Conservation (phyloP, 2,888 invertebrate genomes). For the Pasiphila rectangulata region DNA sequence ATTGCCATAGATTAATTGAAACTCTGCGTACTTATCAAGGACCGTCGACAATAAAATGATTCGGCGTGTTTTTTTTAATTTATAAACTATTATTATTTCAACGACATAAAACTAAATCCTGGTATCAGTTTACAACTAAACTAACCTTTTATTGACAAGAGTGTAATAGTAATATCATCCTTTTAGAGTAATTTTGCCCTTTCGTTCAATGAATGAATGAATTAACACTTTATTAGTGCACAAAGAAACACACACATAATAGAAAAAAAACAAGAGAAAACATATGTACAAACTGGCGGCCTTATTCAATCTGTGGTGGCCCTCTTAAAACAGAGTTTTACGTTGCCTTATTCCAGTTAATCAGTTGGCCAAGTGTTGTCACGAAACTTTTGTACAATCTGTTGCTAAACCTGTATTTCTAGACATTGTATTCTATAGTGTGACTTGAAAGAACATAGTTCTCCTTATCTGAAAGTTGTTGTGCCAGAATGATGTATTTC, state of each 20-base stretch:
- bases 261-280: no score
- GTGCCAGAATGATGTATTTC: constrained; percentile 2
- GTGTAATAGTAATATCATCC: neutral
- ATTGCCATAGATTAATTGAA: no score
- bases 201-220: constrained; percentile 4
- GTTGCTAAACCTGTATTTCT: constrained; percentile 11
- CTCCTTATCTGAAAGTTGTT: constrained; percentile 16
- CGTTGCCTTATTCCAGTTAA: neutral
- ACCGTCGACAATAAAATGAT: no score
- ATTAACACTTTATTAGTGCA: no score
- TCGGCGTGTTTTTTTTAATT: no score
- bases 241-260: no score
- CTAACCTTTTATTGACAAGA: neutral
- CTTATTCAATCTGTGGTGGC: neutral
- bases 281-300: no score
- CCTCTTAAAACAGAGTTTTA: constrained; percentile 3
- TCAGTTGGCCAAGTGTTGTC: neutral
- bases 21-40: no score
- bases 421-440: constrained; percentile 5
- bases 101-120: no score
- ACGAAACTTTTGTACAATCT: neutral
- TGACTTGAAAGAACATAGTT: neutral
- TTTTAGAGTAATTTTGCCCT: constrained; percentile 24
- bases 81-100: no score
- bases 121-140: neutral